Evolutionary conservation across 30 jellyfish, hydroid and myxozoan genomes (phyloP), one percentile per base, ranked within the genome.

Genomic region (Cassiopea xamachana): DNA sequence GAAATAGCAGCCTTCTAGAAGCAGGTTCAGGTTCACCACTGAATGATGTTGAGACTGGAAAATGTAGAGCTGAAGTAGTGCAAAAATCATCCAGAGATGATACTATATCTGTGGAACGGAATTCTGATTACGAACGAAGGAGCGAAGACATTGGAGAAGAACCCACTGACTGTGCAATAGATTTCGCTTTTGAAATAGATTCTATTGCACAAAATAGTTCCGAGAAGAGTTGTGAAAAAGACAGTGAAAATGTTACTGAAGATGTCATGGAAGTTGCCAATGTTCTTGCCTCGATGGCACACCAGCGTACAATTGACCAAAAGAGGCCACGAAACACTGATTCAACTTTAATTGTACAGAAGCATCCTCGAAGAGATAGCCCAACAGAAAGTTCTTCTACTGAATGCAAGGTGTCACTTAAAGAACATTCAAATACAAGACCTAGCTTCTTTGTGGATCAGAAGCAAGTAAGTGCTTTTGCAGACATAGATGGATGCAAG

Each of bases 281-380:
- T 46, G 94, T 87, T 1, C 44, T 87, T 1, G 94, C 89, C 43
- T 76, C 94, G 1, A 87, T 87, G 94, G 94, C 94, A 10, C 89
- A 87, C 12, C 81, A 60, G 59, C 94, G 81, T 18, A 80, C 75
- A 2, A 60, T 82, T 48, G 85, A 83, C 81, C 82, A 86, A 68
- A 86, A 75, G 9, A 74, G 87, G 61, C 74, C 60, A 61, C 46
- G 49, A 16, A 49, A 46, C 8, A 39, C 19, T 69, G 67, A 71
- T 17, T 16, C 39, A 16, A 60, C 43, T 10, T 19, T 9, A 1
- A 59, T 19, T n/a, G 48, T 72, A 10, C 83, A 82, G 55, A 82
- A 82, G n/a, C 46, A 15, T 15, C 86, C 92, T 14, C 69, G 79
- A 48, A 72, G 80, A 19, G 51, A 1, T 12, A 71, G 80, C 80